These are phyloP conservation scores for Synanthedon formicaeformis DNA, from an alignment of 2,888 invertebrate genomes.

Conservation along the genomic window DNA sequence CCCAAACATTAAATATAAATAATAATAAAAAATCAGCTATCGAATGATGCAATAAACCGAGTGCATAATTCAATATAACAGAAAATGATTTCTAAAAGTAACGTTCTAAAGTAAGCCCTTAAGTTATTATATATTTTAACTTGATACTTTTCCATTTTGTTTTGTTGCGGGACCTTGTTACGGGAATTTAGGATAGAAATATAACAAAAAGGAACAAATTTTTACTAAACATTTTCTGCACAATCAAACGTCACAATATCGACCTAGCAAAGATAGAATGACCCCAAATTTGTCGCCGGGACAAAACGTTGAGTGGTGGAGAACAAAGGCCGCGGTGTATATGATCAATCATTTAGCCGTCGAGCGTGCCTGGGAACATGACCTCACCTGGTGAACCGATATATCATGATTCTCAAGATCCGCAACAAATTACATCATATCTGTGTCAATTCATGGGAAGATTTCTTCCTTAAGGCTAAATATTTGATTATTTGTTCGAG, in stretches of 20 bases:
- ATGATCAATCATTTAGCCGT: slow-evolving; percentile 66
- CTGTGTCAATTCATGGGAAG: slow-evolving; percentile 15
- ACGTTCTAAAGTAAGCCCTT: too few species aligned
- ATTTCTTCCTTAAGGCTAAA: slow-evolving; percentile 6
- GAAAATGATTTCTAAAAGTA: too few species aligned
- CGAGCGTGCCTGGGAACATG: slow-evolving; percentile 43
- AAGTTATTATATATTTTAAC: too few species aligned
- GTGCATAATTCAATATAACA: too few species aligned
- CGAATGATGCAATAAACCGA: too few species aligned
- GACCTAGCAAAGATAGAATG: slow-evolving; percentile 34
- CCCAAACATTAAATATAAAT: too few species aligned
- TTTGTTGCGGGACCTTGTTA: too few species aligned
- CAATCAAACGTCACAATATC: slow-evolving; percentile 27
- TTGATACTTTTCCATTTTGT: too few species aligned
- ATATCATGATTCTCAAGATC: slow-evolving; percentile 35
- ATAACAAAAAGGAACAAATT: background rate
- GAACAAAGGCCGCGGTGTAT: slow-evolving; percentile 40
- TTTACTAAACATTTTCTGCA: slow-evolving; percentile 16
- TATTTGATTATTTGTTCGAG: too few species aligned
- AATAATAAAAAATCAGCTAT: too few species aligned
- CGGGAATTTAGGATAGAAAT: too few species aligned
- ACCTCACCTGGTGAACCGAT: slow-evolving; percentile 57
- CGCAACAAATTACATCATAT: slow-evolving; percentile 30
- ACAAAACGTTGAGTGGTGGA: slow-evolving; percentile 36
- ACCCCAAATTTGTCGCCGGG: slow-evolving; percentile 60